phyloP scores from a whole-genome alignment of 2,888 invertebrate genomes.

The Rotaria socialis region DNA sequence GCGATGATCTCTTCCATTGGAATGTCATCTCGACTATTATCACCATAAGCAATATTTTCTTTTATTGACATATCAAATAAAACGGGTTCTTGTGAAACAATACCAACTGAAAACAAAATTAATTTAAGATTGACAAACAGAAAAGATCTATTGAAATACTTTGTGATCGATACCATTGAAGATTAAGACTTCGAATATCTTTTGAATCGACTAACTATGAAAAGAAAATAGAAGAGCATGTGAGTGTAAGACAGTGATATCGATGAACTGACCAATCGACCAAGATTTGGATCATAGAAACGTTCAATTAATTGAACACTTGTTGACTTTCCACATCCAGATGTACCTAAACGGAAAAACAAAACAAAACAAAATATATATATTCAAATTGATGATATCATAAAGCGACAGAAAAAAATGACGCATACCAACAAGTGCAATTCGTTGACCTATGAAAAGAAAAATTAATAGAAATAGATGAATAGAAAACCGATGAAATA shows the following conservation, averaged over 20 bases:
- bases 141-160: background rate
- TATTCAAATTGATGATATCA: background rate
- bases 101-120: no score
- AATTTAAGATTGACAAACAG: no score
- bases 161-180: slow-evolving; percentile 45
- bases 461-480: background rate
- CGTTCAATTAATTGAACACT: slow-evolving; percentile 41
- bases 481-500: background rate
- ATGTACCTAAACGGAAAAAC: background rate
- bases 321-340: slow-evolving; percentile 46
- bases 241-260: background rate
- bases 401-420: background rate
- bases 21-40: slow-evolving; percentile 49
- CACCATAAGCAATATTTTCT: slow-evolving; percentile 60
- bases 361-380: background rate
- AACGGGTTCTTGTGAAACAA: slow-evolving; percentile 61
- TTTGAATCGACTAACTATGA: background rate
- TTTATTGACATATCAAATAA: slow-evolving; percentile 58
- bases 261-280: background rate
- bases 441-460: slow-evolving; percentile 39
- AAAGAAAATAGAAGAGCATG: background rate
- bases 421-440: slow-evolving; percentile 18
- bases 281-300: slow-evolving; percentile 41
- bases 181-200: slow-evolving; percentile 37
- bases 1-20: slow-evolving; percentile 40